These are phyloP conservation scores for Plotosus lineatus DNA, from an alignment of 2,113 vertebrate species.

Conservation along the genomic window DNA sequence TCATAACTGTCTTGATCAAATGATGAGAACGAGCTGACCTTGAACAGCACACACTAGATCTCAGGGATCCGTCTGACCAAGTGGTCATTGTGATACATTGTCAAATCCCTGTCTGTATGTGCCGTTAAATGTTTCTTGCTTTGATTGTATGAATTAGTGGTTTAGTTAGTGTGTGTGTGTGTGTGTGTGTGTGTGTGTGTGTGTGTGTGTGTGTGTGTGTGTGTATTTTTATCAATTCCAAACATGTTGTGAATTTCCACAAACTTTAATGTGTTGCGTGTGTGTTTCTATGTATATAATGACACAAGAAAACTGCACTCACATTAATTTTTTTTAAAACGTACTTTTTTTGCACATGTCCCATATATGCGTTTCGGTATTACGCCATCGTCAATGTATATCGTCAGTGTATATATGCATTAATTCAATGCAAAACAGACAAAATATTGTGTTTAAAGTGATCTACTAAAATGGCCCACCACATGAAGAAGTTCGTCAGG, in stretches of 20 bases:
- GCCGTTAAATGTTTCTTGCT: background rate
- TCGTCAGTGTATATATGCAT: constrained; percentile 17
- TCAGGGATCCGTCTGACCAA: background rate
- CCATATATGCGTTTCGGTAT: too few species aligned
- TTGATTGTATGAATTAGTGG: background rate
- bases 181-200: background rate
- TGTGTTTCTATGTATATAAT: constrained; percentile 23
- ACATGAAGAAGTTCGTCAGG: background rate
- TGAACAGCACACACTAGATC: background rate
- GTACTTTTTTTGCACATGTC: too few species aligned
- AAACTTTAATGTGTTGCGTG: constrained; percentile 14
- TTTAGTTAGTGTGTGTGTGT: background rate
- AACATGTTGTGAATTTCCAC: constrained; percentile 29
- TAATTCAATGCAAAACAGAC: background rate
- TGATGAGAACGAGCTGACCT: background rate
- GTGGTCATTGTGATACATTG: too few species aligned
- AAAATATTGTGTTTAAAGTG: background rate
- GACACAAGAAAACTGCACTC: too few species aligned
- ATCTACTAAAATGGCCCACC: background rate
- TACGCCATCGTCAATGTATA: too few species aligned
- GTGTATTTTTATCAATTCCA: constrained; percentile 22
- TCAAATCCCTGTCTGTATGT: constrained; percentile 2
- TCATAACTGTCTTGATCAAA: background rate
- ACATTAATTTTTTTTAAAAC: too few species aligned
- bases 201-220: background rate